Base-by-base conservation (phyloP, 2,113 vertebrate species). In the Neomonachus schauinslandi region DNA sequence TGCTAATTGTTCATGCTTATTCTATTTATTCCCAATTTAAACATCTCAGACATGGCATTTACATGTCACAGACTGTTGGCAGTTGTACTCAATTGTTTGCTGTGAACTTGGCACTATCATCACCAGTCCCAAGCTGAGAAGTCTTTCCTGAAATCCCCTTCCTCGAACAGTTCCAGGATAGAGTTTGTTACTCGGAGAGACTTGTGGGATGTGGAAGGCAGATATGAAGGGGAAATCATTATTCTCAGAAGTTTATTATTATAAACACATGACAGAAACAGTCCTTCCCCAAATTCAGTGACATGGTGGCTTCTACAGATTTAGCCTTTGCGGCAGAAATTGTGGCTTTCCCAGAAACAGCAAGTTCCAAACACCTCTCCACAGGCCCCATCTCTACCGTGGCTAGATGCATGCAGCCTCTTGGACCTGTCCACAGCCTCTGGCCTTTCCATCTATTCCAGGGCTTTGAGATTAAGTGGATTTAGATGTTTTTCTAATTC, bases 321-420 rank as follows among this genome's bases (percentile, higher is more conserved):
- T 26, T 42, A 63, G 31, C 5, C 26, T 1, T 1, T 55, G 61
- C 22, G 31, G 57, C 0, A 11, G 49, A 67, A 59, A 61, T 7
- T 33, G 7, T 5, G 53, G 9, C 36, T 67, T 42, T 2, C 31
- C 24, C 31, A 51, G 36, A 42, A 67, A 19, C 9, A 61, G 33
- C 19, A 19, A 16, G 7, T 19, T 55, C 12, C 31, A 89, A 14
- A 57, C 18, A 14, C 3, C 15, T 46, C 14, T 18, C n/a, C 7
- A 1, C 0, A 6, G 26, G 12, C 28, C 6, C 7, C 10, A 16
- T 33, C 11, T 7, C 33, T 9, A 18, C 18, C 2, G 5, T 3
- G n/a, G 55, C 26, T 46, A n/a, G 4, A 87, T 0, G 2, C 33
- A 33, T 4, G 8, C 0, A 59, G 12, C 1, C n/a, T 28, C 39